Base-by-base conservation (phyloP, 1,140 invertebrate species). In the Mamestra configurata region DNA sequence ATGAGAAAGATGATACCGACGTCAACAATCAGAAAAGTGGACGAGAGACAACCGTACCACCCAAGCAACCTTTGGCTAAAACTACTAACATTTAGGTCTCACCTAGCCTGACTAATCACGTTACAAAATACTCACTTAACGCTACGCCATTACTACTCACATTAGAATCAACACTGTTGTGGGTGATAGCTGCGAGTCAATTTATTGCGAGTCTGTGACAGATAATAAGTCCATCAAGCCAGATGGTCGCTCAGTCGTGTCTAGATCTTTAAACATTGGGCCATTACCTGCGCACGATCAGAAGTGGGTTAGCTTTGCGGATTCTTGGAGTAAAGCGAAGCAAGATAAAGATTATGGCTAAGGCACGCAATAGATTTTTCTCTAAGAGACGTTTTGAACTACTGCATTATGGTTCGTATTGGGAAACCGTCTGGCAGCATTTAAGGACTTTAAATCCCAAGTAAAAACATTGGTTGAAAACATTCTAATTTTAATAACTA, bases 181-280 rank as follows among this genome's bases (percentile, higher is more conserved):
- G 22, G 0, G 18, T 24, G 20, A 22, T 66, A 40, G 18, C 18
- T 22, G 4, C 1, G 31, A 22, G 18, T 18, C 37, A 3, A 40
- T 43, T 22, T 43, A 40, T 40, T 43, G n/a, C 8, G 8, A 43
- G 4, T n/a, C 18, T 40, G 61, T 66, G 37, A 40, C 61, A 66
- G 37, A 20, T 66, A 66, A 20, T 35, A 66, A 61, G 57, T 22
- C 31, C 10, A 66, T 66, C 61, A 66, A 43, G 20, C 35, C 18
- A 40, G 35, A 66, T 66, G 35, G 61, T 22, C n/a, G 35, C n/a
- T 43, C 61, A 66, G 35, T 66, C 61, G 61, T 66, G 57, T 22
- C 53, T 55, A 24, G 55, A 59, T 61, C 57, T 61, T 24, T 24
- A 24, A 61, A 31, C 13, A 24, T n/a, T 20, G 35, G 1, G 13